Evolutionary conservation across 1,140 invertebrate species (phyloP), one percentile per base, ranked within the genome.

Genomic region (Lepidostoma basale): DNA sequence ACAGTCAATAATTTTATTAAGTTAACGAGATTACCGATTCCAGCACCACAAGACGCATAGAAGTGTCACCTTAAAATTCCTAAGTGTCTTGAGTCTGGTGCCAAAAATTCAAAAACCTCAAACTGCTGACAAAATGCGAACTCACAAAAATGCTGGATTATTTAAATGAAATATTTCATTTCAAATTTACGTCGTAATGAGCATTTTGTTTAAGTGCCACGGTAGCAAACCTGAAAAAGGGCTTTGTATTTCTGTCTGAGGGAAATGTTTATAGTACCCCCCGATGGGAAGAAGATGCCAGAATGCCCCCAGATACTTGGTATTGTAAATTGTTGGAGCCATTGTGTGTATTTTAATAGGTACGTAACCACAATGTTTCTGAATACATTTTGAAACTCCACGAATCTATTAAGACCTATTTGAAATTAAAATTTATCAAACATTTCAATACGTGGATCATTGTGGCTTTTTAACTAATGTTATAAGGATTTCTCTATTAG

Each of bases 1-100:
- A 49, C 45, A 49, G 45, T 49, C 45, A 49, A 49, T 49, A 49
- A 49, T 49, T 20, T 49, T 49, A 49, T 23, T 49, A 49, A 49
- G 45, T 23, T 49, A 49, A 49, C 45, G 45, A 49, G 45, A 49
- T 20, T 49, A 49, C 18, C 45, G 45, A 49, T 49, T 49, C 22
- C 45, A 12, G n/a, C 45, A 23, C 45, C 22, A 16, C 45, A 25
- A 12, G 45, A 49, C 22, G 25, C 22, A 12, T 18, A 26, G 8
- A 49, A 23, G 45, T 49, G 45, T 49, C 45, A 49, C 18, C 45
- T 49, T 49, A 22, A 49, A 49, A 49, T 49, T 49, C 45, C 22
- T 10, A 22, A 8, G 3, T 12, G n/a, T 49, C 45, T 20, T 23
- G 25, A 22, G 10, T 49, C 22, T 49, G 6, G 23, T 49, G 12